Base-by-base conservation (phyloP, 2,888 invertebrate species). In the Eupeodes latifasciatus region DNA sequence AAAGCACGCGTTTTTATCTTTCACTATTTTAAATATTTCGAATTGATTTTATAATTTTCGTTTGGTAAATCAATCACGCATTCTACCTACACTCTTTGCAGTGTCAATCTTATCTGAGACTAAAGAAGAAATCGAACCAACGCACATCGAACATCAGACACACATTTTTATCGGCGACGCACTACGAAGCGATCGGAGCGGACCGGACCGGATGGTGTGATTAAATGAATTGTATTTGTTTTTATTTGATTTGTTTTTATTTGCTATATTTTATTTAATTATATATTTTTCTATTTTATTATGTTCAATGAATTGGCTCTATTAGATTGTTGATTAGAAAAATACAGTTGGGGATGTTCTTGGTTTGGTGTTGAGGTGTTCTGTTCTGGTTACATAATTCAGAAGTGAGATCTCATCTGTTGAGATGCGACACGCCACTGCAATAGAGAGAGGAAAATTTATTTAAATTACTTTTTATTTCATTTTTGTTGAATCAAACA, bases 241-340 rank as follows among this genome's bases (percentile, higher is more conserved):
- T 36, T 47, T 19, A 64, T 34, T 71, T 76, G 62, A 80, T 59
- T 59, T 59, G 19, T 57, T 57, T 75, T 83, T 79, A 78, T 85
- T 53, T 72, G 77, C 78, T 62, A 3, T 11, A 34, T 10, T 66
- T 85, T 75, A 75, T 84, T 75, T 51, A 16, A 66, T 44, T 66
- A 47, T 66, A 27, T 66, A 69, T 71, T 55, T 66, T 71, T 75
- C 79, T 57, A 81, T 84, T 84, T 53, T 66, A 62, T 62, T 16
- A 7, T 84, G 77, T 84, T 85, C 81, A 81, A 88, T 81, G 64
- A 75, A 85, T 85, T 84, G 78, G 57, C 72, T 88, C 81, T 78
- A 47, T 62, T 47, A 78, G 77, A 27, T 27, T 27, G 27, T 27
- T 27, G 27, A 27, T 27, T 27, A 40, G 40, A 40, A 5, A 1